Percentiles rank a stretch among this genome's conserved stretches.
Evolutionary conservation across 2,888 invertebrate species (phyloP).

Genomic region (Cerceris rybyensis): DNA sequence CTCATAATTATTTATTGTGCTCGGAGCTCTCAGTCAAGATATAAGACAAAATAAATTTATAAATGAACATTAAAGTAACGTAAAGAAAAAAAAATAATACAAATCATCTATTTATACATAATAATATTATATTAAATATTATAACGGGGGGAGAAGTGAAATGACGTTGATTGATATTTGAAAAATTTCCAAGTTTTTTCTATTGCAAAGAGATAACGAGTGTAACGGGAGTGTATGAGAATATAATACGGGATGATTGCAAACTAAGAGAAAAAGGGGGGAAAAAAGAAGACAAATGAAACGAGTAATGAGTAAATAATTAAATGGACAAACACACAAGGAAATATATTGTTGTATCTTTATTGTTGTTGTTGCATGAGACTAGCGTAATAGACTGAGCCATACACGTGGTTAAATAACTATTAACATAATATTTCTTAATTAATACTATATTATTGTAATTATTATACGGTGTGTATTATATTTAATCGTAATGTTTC

Average conservation of each 20-base stretch:
- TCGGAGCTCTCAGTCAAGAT: slow-evolving; percentile 61
- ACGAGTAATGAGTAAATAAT: slow-evolving; percentile 45
- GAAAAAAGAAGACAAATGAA: slow-evolving; percentile 17
- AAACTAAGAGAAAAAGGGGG: slow-evolving; percentile 28
- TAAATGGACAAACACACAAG: slow-evolving; percentile 67
- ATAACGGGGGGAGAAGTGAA: slow-evolving; percentile 34
- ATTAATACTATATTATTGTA: slow-evolving; percentile 78
- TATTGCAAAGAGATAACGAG: slow-evolving; percentile 51
- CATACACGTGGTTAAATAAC: slow-evolving; percentile 77
- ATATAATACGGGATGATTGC: slow-evolving; percentile 60
- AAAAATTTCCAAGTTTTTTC: slow-evolving; percentile 70
- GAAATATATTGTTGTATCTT: slow-evolving; percentile 80
- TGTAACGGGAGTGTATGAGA: slow-evolving; percentile 56
- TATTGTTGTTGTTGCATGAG: slow-evolving; percentile 80
- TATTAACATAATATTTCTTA: slow-evolving; percentile 78
- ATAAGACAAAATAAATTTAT: slow-evolving; percentile 64
- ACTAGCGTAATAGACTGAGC: slow-evolving; percentile 80
- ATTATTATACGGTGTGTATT: slow-evolving; percentile 78
- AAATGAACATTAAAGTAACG: slow-evolving; percentile 56
- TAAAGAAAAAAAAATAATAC: slow-evolving; percentile 15
- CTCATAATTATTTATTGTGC: slow-evolving; percentile 62
- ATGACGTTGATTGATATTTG: slow-evolving; percentile 54
- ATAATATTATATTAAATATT: slow-evolving; percentile 68
- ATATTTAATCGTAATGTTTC: slow-evolving; percentile 78
- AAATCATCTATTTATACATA: slow-evolving; percentile 73